Conservation (phyloP, 1,140 invertebrate species). For the Calliopsis andreniformis region DNA sequence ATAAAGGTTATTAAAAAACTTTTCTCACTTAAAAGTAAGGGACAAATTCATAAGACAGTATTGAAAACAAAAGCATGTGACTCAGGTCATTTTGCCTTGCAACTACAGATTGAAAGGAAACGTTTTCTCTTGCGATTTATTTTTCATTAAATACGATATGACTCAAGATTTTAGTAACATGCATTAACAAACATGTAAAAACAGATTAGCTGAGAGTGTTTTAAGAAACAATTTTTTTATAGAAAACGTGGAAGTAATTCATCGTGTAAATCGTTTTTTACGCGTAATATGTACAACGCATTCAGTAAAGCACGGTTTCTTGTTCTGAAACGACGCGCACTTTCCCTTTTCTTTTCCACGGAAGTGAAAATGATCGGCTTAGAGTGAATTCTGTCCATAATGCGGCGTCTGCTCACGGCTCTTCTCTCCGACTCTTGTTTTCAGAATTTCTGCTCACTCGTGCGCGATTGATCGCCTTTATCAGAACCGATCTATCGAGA, state of each 20-base stretch:
- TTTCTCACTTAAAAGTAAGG: no score
- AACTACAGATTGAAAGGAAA: no score
- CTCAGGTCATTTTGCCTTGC: no score
- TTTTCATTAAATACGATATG: no score
- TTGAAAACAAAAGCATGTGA: no score
- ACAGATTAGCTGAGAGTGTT: no score
- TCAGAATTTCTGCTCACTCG: slow-evolving; percentile 61
- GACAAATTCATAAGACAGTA: no score
- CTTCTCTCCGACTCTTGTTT: slow-evolving; percentile 61
- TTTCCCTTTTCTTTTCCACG: slow-evolving; percentile 75
- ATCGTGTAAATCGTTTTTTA: slow-evolving; percentile 1
- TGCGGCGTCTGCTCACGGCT: slow-evolving; percentile 46
- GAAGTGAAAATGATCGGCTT: slow-evolving; percentile 70
- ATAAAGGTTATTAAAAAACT: no score
- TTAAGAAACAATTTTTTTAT: background rate
- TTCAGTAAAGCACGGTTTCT: slow-evolving; percentile 36
- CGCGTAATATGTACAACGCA: background rate
- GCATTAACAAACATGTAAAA: no score
- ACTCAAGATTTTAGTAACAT: no score
- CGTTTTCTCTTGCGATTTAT: no score
- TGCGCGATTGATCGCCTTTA: slow-evolving; percentile 47
- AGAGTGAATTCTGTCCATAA: slow-evolving; percentile 58
- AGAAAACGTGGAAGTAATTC: background rate
- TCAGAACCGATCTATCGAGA: slow-evolving; percentile 24
- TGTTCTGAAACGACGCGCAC: slow-evolving; percentile 59